Percentiles rank a stretch among this genome's conserved stretches.
These are phyloP conservation scores for Dascyllus trimaculatus DNA, from an alignment of 2,113 vertebrate genomes.

Conservation along the genomic window DNA sequence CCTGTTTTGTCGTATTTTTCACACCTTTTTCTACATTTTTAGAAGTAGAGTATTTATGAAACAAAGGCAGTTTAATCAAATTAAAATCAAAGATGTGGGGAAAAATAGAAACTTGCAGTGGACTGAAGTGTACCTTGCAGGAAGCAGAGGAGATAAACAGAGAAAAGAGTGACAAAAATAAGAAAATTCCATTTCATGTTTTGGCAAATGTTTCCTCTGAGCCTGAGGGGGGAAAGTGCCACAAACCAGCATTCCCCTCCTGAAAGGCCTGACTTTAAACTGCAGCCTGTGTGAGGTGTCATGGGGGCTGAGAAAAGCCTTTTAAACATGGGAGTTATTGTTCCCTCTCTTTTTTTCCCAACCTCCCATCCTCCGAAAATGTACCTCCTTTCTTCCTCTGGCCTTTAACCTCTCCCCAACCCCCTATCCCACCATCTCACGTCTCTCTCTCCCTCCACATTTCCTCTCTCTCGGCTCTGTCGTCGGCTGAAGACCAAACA, in stretches of 20 bases:
- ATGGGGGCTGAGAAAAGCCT: constrained; percentile 73
- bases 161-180: neutral
- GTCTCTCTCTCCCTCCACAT: constrained; percentile 68
- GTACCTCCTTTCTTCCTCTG: constrained; percentile 87
- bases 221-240: constrained; percentile 47
- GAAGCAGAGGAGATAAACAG: neutral
- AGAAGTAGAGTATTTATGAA: neutral
- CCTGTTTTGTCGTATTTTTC: neutral
- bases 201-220: constrained; percentile 52
- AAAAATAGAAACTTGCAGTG: neutral
- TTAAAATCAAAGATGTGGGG: too few species aligned
- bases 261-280: constrained; percentile 65
- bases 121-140: neutral
- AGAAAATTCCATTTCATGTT: constrained; percentile 21
- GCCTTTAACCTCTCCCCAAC: constrained; percentile 85
- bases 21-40: neutral
- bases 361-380: constrained; percentile 85
- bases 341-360: constrained; percentile 70
- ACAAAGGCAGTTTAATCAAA: neutral
- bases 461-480: constrained; percentile 74
- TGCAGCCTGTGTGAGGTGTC: constrained; percentile 73
- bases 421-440: constrained; percentile 81
- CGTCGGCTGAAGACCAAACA: constrained; percentile 77
- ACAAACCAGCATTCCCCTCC: constrained; percentile 39
- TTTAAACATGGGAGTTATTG: constrained; percentile 83